These are phyloP conservation scores for Butorides virescens DNA, from an alignment of 2,113 vertebrate genomes.

Conservation along the genomic window DNA sequence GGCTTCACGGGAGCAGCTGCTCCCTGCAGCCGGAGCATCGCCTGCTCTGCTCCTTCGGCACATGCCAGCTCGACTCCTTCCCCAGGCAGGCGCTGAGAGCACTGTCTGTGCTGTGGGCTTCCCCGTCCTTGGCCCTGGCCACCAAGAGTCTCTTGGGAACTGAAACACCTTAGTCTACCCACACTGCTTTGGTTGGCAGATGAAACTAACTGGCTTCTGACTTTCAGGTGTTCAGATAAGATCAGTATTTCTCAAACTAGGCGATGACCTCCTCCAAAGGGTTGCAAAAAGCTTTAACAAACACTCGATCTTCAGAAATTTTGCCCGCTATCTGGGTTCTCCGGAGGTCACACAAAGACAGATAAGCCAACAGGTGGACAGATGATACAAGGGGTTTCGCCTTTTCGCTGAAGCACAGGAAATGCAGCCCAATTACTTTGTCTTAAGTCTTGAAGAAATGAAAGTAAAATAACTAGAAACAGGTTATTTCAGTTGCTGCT, in stretches of 20 bases:
- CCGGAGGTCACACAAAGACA: background rate
- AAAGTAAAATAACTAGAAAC: background rate
- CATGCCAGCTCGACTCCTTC: fast-evolving
- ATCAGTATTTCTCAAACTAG: slow-evolving; percentile 4
- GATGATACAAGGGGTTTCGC: background rate
- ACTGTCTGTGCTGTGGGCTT: background rate
- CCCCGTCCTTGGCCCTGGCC: background rate
- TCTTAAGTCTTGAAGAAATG: background rate
- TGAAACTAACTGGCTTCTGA: background rate
- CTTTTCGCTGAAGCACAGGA: background rate
- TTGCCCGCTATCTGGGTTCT: background rate
- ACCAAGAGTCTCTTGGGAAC: background rate
- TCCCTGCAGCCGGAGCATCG: background rate
- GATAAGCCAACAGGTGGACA: background rate
- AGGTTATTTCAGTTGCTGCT: background rate
- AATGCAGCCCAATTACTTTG: background rate
- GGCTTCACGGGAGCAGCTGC: background rate
- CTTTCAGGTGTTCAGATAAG: background rate
- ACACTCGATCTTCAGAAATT: background rate
- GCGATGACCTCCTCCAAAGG: background rate
- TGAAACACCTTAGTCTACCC: background rate
- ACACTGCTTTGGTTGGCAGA: background rate
- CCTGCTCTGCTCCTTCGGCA: background rate
- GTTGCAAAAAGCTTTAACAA: background rate
- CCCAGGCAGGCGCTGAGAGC: background rate